These are phyloP conservation scores for Electrophaes corylata DNA, from an alignment of 2,888 invertebrate genomes.

Conservation along the genomic window DNA sequence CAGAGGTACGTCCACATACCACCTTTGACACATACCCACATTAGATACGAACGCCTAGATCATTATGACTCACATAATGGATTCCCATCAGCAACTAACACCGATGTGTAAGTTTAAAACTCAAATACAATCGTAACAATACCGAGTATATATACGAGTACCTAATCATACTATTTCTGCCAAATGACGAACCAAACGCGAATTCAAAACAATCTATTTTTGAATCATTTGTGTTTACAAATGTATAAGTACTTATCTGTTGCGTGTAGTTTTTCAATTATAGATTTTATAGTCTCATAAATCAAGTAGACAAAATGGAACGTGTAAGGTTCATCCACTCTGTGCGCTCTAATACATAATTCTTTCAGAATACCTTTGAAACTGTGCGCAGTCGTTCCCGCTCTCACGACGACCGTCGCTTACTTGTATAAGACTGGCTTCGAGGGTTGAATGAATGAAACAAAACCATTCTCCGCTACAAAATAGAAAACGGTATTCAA, in stretches of 20 bases:
- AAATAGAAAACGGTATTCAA: constrained; percentile 42
- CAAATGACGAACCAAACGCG: constrained; percentile 30
- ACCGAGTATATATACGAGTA: background rate
- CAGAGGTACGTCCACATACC: too few species aligned
- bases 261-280: constrained; percentile 36
- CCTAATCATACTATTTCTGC: constrained; percentile 24
- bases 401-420: constrained; percentile 43
- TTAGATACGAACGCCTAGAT: background rate
- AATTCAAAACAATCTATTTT: constrained; percentile 43
- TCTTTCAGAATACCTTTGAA: constrained; percentile 51
- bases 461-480: constrained; percentile 41
- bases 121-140: constrained; percentile 16
- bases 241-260: constrained; percentile 26
- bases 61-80: background rate
- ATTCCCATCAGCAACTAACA: constrained; percentile 2
- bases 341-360: constrained; percentile 44
- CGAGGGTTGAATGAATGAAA: constrained; percentile 39
- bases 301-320: constrained; percentile 18
- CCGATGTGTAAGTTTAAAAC: constrained; percentile 5
- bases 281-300: constrained; percentile 31
- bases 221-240: constrained; percentile 39
- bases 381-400: constrained; percentile 38
- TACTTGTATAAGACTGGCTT: constrained; percentile 40
- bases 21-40: too few species aligned
- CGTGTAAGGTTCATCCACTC: constrained; percentile 41